Base-by-base conservation (phyloP, 2,888 invertebrate species). In the Julus scandinavius region DNA sequence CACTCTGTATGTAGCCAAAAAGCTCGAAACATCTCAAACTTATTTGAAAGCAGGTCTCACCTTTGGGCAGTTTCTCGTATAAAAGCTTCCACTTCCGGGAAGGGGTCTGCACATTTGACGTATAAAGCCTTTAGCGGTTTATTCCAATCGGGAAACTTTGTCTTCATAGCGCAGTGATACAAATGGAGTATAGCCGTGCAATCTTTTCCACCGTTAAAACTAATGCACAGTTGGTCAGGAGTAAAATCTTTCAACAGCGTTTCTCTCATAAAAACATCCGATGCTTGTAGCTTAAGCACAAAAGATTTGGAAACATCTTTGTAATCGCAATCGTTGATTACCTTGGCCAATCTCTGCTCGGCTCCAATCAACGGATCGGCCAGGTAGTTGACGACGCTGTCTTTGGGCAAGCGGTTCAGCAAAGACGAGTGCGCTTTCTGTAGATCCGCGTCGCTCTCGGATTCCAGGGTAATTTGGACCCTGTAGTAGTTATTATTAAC, bases 141-240 rank as follows among this genome's bases (percentile, higher is more conserved):
- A 13, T 63, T 85, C 3, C 54, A 87, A 41, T 9, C 72, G 11
- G 85, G 84, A 49, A 49, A 87, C 50, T 87, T 91, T 91, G 90
- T 91, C 89, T 90, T 90, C 41, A 94, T 91, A 15, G 95, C 93
- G 2, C 94, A 93, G 90, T 94, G 92, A 15, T 94, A 92, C 89
- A 97, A 92, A 92, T 97, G 96, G 63, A 99, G 93, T 17, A 99
- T 93, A 0, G 96, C 97, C 0, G 99, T 99, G 92, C 99, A 99
- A 93, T 99, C 99, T 93, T 99, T 99, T 1, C 99, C 99, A 4
- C 99, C 99, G 92, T 99, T 99, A 92, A 99, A 99, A 45, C 98
- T 96, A 50, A 99, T 92, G 91, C 97, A 97, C 20, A 98, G 93
- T 92, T 97, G 95, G 88, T 95, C 94, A 38, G 95, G 92, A n/a